Base-by-base conservation (phyloP, 1,140 invertebrate species). In the Bombus soroeensis region DNA sequence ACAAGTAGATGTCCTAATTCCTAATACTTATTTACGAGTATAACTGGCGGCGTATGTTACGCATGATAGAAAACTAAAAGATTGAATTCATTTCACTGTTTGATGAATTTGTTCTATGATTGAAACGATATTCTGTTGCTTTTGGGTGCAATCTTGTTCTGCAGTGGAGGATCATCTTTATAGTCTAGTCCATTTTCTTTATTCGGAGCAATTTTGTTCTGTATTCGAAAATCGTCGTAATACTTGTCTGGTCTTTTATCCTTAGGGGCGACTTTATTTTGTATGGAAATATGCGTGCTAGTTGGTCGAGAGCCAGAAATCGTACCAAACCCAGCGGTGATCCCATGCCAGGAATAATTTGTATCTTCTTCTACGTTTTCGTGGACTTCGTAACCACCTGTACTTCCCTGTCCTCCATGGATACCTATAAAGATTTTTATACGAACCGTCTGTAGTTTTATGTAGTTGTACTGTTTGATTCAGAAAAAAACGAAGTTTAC, bases 221-320 rank as follows among this genome's bases (percentile, higher is more conserved):
- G 77, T 28, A 43, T 18, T 28, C 41, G 62, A 0, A 34, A n/a
- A 4, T 74, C 18, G 32, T 81, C 32, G 13, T 39, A 73, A 22
- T 81, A 71, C 22, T 37, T 13, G 34, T 34, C 83, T 3, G 59
- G 72, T 1, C 32, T 77, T 1, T 68, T 41, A 15, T 89, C 75
- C 34, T 85, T 89, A 0, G 92, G 90, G 1, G 91, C 92, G 8
- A 94, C 88, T 82, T 94, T 94, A 59, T 92, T 93, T 34, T 92
- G 87, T 41, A 91, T 88, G 70, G 84, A 57, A 22, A 83, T 25
- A 3, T 34, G n/a, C 1, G 34, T 66, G 62, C 9, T 75, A 32
- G n/a, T 77, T 41, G 82, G 75, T 68, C 74, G 72, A 34, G 62
- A 73, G 18, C 88, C 88, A 3, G 64, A 39, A 0, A 81, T 66